These are phyloP conservation scores for Troides helena DNA, from an alignment of 2,888 invertebrate genomes.

Conservation along the genomic window DNA sequence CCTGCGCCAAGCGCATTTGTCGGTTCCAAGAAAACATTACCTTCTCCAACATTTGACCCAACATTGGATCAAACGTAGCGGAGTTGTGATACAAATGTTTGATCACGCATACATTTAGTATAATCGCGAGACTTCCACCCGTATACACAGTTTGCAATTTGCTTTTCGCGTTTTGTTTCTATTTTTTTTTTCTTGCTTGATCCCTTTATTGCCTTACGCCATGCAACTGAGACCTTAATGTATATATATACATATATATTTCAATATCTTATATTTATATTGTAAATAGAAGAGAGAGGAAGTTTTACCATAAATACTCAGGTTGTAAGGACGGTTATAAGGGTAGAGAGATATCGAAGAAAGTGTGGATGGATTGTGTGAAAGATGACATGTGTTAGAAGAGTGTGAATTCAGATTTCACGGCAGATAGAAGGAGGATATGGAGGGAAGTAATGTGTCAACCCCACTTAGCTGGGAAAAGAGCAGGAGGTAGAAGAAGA, in stretches of 20 bases:
- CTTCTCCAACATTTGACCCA: conserved; percentile 1
- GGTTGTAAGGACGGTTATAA: no score
- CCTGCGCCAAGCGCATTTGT: background rate
- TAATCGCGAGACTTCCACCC: conserved; percentile 22
- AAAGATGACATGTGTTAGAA: no score
- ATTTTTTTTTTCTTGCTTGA: conserved; percentile 16
- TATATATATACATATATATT: background rate
- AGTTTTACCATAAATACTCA: no score
- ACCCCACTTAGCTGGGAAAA: no score
- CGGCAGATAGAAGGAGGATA: no score
- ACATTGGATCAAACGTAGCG: conserved; percentile 4
- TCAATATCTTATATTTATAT: no score
- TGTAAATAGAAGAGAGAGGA: no score
- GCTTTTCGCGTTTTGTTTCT: conserved; percentile 22
- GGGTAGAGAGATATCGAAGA: no score
- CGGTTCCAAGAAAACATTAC: background rate
- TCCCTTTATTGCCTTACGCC: conserved; percentile 24
- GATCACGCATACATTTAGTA: conserved; percentile 5
- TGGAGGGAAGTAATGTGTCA: no score
- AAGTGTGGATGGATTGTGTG: no score
- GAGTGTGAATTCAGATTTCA: no score
- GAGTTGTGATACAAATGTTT: conserved; percentile 16
- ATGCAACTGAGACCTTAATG: conserved; percentile 22
- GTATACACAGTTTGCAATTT: conserved; percentile 23
- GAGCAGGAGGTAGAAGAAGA: no score